Evolutionary conservation across 2,113 vertebrate species (phyloP).

Genomic region (Rattus norvegicus): DNA sequence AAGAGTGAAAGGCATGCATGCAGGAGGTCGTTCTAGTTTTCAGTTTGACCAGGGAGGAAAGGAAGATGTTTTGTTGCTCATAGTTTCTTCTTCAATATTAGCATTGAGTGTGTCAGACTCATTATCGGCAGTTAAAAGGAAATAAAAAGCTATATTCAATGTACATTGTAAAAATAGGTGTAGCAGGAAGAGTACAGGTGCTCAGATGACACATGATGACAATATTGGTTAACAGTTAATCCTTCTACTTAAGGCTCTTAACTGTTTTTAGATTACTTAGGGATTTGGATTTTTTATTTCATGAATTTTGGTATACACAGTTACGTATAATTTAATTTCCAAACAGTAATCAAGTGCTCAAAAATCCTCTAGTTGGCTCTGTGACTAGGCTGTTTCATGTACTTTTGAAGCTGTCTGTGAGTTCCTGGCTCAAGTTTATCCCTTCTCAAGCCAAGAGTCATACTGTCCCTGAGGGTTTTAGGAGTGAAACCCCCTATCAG

Average conservation of each 20-base stretch:
- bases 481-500: background rate
- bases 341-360: background rate
- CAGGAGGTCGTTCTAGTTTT: background rate
- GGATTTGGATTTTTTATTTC: background rate
- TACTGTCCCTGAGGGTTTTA: background rate
- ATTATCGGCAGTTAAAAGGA: background rate
- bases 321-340: background rate
- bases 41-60: background rate
- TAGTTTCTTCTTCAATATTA: background rate
- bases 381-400: background rate
- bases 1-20: background rate
- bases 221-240: background rate
- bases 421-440: background rate
- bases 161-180: constrained; percentile 11
- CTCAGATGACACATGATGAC: background rate
- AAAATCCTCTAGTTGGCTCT: background rate
- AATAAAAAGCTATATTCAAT: background rate
- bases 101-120: background rate
- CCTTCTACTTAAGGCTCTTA: background rate
- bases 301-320: background rate
- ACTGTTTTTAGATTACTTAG: background rate
- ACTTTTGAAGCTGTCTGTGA: background rate
- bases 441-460: background rate
- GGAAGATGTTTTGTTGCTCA: background rate
- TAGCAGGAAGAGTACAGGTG: background rate